Base-by-base conservation (phyloP, 2,113 vertebrate species). In the Benitochromis conjunctus region DNA sequence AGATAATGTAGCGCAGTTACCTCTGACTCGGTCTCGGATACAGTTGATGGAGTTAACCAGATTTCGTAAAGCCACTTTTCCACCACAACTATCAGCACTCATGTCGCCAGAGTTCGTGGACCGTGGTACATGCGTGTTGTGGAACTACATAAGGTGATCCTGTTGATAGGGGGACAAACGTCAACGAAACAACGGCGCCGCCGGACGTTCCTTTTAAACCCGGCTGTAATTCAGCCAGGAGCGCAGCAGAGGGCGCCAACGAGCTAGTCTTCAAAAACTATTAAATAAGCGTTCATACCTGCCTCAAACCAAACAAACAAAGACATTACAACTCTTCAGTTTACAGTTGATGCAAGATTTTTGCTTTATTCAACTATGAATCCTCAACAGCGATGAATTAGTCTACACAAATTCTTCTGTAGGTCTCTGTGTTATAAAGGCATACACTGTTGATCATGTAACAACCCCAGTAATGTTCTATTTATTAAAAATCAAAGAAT, bases 21-120 rank as follows among this genome's bases (percentile, higher is more conserved):
- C 97, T 95, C 96, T 95, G 46, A 98, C 92, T 41, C 95, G 92
- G 4, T 96, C 96, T 81, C 96, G 85, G 7, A 97, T 86, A 11
- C 94, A 90, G 41, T 95, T 94, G 85, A 98, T 90, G 9, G 95
- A 95, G 24, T 93, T 96, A 1, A 95, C 84, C 2, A 97, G 80
- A 2, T 91, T 96, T 78, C 92, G 93, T 51, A 98, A 87, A 92
- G 95, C 91, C 62, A 96, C 90, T 62, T 86, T 90, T 34, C 60
- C 60, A 26, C 4, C 76, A 3, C 36, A 43, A 10, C 89, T 94
- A 12, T 95, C 94, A 8, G 76, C 58, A 21, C 86, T 89, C 93
- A 93, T 94, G 79, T 43, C 66, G 5, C 6, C 80, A 8, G 14
- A 26, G 9, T 9, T 31, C 29, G 48, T 3, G 4, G 36, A 4